Evolutionary conservation across 2,888 invertebrate species (phyloP), one percentile per base, ranked within the genome.

Genomic region (Parnassius mnemosyne): DNA sequence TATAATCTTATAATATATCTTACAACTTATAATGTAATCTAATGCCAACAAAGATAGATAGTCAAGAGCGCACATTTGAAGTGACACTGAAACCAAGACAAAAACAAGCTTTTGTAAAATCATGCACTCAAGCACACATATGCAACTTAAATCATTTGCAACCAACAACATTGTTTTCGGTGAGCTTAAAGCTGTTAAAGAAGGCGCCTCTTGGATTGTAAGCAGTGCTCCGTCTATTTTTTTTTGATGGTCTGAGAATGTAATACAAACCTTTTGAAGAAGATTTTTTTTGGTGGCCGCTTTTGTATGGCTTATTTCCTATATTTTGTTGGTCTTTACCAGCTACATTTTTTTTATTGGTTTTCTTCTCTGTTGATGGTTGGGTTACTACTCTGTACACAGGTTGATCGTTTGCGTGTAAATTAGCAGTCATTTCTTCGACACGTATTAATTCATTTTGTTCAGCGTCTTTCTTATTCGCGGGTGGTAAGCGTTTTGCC

Each of bases 361-460:
- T 72, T 74, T 91, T 90, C 72, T 86, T 88, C 61, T 89, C 89
- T 2, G 77, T 73, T 13, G 90, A 80, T 12, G 91, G 91, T 66
- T 89, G 90, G 46, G 91, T 89, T 47, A 91, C 90, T 52, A 91
- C 88, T 77, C 89, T 84, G 70, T 91, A 91, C 67, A 90, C 81
- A 41, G 91, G 91, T 65, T 91, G 90, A 71, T 92, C 87, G 71
- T 92, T 87, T 64, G 89, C 89, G 70, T 89, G 87, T 53, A 91
- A 78, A 75, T 84, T 89, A 20, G 89, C 89, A n/a, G 88, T 90
- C 79, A 89, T 77, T 72, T 91, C 87, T 58, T 88, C 84, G 43
- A 85, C 80, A 61, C 85, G 75, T 65, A 89, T 81, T 42, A 85
- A 78, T 72, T 89, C 88, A 71, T 87, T 85, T 50, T 84, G 80